Base-by-base conservation (phyloP, 2,797 vertebrate species). In the Ficedula albicollis region DNA sequence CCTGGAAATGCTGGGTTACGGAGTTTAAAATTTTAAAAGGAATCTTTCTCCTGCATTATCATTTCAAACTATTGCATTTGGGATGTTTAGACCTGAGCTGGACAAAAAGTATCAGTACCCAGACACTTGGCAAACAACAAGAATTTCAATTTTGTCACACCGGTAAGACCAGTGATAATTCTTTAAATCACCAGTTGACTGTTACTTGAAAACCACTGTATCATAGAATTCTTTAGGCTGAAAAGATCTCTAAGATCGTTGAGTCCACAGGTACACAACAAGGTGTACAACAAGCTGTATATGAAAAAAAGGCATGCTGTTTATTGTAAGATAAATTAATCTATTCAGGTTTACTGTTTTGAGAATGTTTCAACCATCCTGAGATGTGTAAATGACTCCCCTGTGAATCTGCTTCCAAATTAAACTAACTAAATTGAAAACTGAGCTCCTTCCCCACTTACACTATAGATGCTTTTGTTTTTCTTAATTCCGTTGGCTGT, bases 401-500 rank as follows among this genome's bases (percentile, higher is more conserved):
- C 43, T 84, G 64, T 69, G 64, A 95, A 60, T 84, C 34, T 80
- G 70, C 26, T 93, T 79, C 60, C 70, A 91, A 68, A 86, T 39
- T 44, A 69, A 89, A 46, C 36, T 67, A 41, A 63, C 11, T 72
- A 62, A 75, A 89, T 2, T 78, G 64, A 75, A 85, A 96, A 77
- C 17, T 4, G 3, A 72, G 20, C 46, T 87, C 68, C 59, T 85
- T 70, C 49, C 49, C 59, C 56, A 70, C n/a, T 78, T 49, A 51
- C 7, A 26, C 75, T 48, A 26, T 73, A 39, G 55, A 70, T 68
- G 90, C 79, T 86, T 87, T 87, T 84, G 36, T 78, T 95, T 87
- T 90, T 84, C 82, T 87, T 72, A 63, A 76, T 93, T 56, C 48
- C 12, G 36, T 80, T 82, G 86, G 86, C 84, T 95, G 83, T 76